Evolutionary conservation across 2,888 invertebrate genomes (phyloP).

Genomic region (Andricus quercusramuli): DNA sequence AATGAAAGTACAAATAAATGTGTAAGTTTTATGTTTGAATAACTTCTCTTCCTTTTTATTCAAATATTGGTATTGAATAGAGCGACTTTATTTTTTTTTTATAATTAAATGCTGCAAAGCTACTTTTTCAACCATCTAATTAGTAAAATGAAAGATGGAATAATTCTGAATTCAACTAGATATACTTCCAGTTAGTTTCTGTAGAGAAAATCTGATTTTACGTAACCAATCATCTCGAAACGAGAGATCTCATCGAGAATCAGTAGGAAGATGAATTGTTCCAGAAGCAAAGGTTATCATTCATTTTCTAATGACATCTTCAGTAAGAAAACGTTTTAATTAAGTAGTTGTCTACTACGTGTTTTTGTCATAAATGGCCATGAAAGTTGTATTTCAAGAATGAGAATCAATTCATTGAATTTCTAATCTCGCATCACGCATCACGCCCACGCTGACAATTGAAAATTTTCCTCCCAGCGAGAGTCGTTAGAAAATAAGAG

Average conservation of each 20-base stretch:
- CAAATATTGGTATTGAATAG: not conserved
- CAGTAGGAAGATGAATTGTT: constrained; percentile 1
- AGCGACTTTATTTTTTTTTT: not conserved
- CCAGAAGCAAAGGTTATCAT: not conserved
- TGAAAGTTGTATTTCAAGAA: constrained; percentile 37
- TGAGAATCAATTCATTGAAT: constrained; percentile 34
- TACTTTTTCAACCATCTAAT: not conserved
- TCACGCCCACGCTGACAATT: constrained; percentile 33
- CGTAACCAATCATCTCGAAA: constrained; percentile 19
- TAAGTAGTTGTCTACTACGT: not conserved
- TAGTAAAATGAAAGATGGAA: no score
- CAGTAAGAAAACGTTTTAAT: not conserved
- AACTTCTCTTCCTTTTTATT: not conserved
- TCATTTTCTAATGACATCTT: constrained; percentile 3
- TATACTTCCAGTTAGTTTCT: not conserved
- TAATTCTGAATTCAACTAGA: not conserved
- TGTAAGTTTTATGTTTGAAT: not conserved
- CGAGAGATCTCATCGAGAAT: not conserved
- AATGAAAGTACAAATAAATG: not conserved
- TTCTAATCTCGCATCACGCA: constrained; percentile 30
- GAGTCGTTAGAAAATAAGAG: constrained; percentile 38
- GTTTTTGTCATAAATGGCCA: constrained; percentile 21
- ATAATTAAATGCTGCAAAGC: not conserved
- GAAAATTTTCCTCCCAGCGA: constrained; percentile 17
- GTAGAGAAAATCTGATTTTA: constrained; percentile 1